Percentiles rank a stretch among this genome's conserved stretches.
Conservation (phyloP, 2,797 vertebrate genomes). For the Aotus griseimembra region DNA sequence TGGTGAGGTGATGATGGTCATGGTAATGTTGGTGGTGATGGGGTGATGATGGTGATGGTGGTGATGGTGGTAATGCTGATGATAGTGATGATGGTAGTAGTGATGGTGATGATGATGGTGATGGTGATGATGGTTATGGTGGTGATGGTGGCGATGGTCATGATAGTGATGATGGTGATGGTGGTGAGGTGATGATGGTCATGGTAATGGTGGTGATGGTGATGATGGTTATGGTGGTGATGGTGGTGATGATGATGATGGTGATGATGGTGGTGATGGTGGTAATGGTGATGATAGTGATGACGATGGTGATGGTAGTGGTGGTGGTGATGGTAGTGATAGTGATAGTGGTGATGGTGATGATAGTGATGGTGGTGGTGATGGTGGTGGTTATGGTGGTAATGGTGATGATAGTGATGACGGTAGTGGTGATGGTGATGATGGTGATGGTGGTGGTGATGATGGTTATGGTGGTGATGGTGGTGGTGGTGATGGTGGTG, state of each 20-base stretch:
- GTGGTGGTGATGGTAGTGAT: rapidly evolving
- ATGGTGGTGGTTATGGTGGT: rapidly evolving
- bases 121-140: rapidly evolving
- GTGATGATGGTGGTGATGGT: rapidly evolving
- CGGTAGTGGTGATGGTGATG: rapidly evolving
- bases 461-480: rapidly evolving
- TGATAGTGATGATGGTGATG: rapidly evolving
- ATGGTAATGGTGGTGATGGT: rapidly evolving
- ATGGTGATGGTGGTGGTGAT: rapidly evolving
- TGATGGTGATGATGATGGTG: rapidly evolving
- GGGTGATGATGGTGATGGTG: rapidly evolving
- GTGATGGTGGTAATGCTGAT: rapidly evolving
- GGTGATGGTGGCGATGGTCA: rapidly evolving
- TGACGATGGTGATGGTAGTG: rapidly evolving
- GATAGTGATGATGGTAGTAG: rapidly evolving
- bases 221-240: rapidly evolving
- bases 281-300: rapidly evolving
- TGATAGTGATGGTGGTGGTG: rapidly evolving
- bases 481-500: rapidly evolving
- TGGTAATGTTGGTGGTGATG: rapidly evolving
- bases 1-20: too few species aligned
- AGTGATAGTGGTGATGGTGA: rapidly evolving
- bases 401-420: rapidly evolving
- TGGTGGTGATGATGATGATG: rapidly evolving
- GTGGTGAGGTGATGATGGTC: rapidly evolving